phyloP scores from a whole-genome alignment of 2,888 invertebrate species.

The Hypsopygia costalis region DNA sequence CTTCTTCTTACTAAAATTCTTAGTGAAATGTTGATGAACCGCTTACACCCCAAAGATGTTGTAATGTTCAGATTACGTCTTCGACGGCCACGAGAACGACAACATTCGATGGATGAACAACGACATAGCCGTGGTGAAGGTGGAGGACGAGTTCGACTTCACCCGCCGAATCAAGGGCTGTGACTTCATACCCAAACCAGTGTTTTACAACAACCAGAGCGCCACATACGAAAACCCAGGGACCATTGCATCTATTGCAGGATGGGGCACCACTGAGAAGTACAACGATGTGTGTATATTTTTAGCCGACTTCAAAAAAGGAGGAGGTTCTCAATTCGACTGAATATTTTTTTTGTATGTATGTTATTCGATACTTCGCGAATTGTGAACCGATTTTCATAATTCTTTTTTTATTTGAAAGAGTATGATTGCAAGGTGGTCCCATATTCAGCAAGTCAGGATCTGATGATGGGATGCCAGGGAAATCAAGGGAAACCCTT shows the following conservation, averaged over 20 bases:
- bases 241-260: conserved; percentile 31
- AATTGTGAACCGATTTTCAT: no score
- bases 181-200: conserved; percentile 41
- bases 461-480: no score
- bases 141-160: conserved; percentile 53
- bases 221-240: conserved; percentile 34
- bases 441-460: no score
- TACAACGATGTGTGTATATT: conserved; percentile 41
- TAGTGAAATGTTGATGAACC: no score
- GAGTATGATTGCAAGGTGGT: no score
- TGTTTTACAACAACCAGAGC: conserved; percentile 46
- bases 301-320: no score
- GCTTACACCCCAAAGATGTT: neutral
- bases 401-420: no score
- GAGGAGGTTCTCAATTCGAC: no score
- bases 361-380: no score
- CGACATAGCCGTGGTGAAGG: conserved; percentile 52
- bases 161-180: conserved; percentile 42
- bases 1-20: no score
- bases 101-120: conserved; percentile 60
- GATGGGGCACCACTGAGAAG: conserved; percentile 44
- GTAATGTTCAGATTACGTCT: conserved; percentile 45
- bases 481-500: no score
- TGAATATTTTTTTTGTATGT: no score
- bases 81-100: conserved; percentile 54